Base-by-base conservation (phyloP, 1,140 invertebrate genomes). In the Globodera ellingtonae region DNA sequence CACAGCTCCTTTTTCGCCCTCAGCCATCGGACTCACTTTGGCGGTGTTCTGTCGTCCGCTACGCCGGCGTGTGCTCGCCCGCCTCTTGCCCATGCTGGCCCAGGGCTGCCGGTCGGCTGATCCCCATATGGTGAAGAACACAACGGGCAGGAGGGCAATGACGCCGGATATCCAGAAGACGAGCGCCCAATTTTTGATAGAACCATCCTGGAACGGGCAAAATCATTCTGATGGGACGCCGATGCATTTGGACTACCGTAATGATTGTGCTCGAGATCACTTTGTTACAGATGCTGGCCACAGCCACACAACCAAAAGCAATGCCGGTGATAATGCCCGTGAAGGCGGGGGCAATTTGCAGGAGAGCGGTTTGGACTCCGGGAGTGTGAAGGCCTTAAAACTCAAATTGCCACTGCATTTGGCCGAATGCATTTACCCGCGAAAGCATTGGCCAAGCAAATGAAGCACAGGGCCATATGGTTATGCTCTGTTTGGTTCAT, bases 351-450 rank as follows among this genome's bases (percentile, higher is more conserved):
- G 87, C 87, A 4, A 88, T 74, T 79, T 88, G 86, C n/a, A 88
- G 69, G 8, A 88, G 76, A 15, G 87, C 88, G 44, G 87, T 89
- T 81, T 86, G 85, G 62, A 88, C 86, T 52, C 87, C 87, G 13
- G 88, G 88, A 1, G 87, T 89, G 69, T 88, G 87, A 18, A 88
- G 85, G 50, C 86, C 86, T 88, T 47, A 74, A 87, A 78, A 15
- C 44, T 35, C 10, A 6, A 78, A 48, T n/a, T 70, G 72, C 35
- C n/a, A 76, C 4, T 47, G 7, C 48, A 9, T 46, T 21, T 6
- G 70, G 56, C 21, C 10, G n/a, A 52, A 52, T 13, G 46, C 15
- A 75, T 56, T 24, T 71, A 88, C 87, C 87, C 59, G 87, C 87
- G 84, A 89, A 89, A 3, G 83, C 83, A 75, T 83, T 89, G 24